Evolutionary conservation across 2,888 invertebrate species (phyloP).

Genomic region (Pristionchus exspectatus): DNA sequence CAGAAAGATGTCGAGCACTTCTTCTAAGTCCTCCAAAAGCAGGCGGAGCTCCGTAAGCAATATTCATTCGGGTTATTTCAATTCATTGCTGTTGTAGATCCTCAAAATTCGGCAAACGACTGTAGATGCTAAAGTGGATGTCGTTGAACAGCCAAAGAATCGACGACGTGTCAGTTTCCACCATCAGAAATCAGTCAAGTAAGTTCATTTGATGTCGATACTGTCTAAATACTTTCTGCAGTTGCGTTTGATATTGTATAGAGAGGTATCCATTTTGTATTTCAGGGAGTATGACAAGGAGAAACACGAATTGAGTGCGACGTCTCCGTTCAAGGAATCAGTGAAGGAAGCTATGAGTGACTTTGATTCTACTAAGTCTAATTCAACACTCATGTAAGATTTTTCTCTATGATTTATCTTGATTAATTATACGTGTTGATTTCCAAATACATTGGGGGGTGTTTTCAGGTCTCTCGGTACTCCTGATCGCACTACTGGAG

Average conservation of each 20-base stretch:
- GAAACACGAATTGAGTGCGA: constrained; percentile 41
- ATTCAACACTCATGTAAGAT: constrained; percentile 32
- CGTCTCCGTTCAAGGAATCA: constrained; percentile 35
- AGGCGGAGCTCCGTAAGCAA: constrained; percentile 28
- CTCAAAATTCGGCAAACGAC: constrained; percentile 52
- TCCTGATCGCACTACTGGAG: constrained; percentile 22
- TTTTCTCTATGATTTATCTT: not conserved
- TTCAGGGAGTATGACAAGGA: constrained; percentile 52
- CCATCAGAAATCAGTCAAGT: constrained; percentile 51
- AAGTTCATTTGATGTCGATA: not conserved
- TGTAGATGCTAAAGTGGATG: constrained; percentile 2
- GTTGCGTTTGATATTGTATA: not conserved
- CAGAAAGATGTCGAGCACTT: constrained; percentile 6
- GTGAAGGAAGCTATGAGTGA: constrained; percentile 54
- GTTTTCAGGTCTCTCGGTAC: constrained; percentile 34
- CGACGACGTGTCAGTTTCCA: constrained; percentile 51
- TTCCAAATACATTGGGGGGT: not conserved
- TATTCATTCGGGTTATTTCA: not conserved
- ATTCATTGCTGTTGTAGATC: not conserved
- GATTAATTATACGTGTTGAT: not conserved
- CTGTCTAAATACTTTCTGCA: not conserved
- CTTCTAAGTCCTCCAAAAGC: constrained; percentile 28
- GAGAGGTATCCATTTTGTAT: not conserved
- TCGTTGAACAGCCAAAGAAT: constrained; percentile 26
- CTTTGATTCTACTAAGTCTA: constrained; percentile 52